Evolutionary conservation across 2,113 vertebrate genomes (phyloP).

Genomic region (Pterocles burchelli): DNA sequence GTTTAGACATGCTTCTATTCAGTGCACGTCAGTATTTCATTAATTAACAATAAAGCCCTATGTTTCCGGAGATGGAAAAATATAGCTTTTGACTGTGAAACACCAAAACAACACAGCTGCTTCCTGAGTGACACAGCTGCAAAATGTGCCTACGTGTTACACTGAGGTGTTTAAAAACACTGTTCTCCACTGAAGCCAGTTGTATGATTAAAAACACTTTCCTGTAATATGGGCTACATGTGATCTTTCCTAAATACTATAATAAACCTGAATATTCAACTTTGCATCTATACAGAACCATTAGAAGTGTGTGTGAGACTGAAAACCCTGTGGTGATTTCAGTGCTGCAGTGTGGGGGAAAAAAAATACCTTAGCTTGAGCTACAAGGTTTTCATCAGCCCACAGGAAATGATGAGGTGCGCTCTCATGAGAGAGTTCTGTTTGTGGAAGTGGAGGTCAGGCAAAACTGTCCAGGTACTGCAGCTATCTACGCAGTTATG

Average conservation of each 20-base stretch:
- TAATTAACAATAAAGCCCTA: not conserved
- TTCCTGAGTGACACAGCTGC: not conserved
- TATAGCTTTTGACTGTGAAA: not conserved
- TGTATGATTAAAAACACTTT: not conserved
- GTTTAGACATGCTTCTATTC: not conserved
- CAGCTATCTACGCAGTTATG: not conserved
- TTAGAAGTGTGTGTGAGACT: not conserved
- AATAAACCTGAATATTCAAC: not conserved
- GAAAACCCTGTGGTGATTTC: not conserved
- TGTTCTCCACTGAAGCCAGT: not conserved
- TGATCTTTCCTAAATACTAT: not conserved
- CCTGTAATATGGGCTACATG: not conserved
- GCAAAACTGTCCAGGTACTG: not conserved
- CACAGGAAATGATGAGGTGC: constrained; percentile 65
- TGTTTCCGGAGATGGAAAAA: constrained; percentile 43
- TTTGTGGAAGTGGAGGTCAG: constrained; percentile 28
- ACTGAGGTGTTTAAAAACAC: not conserved
- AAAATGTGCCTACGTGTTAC: not conserved
- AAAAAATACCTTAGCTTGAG: constrained; percentile 15
- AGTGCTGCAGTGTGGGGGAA: not conserved
- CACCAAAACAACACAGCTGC: not conserved
- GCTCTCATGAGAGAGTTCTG: constrained; percentile 11
- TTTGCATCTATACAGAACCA: not conserved
- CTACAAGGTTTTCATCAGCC: not conserved
- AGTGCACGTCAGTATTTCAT: not conserved